Conservation (phyloP, 2,888 invertebrate species). For the Netelia virgata region DNA sequence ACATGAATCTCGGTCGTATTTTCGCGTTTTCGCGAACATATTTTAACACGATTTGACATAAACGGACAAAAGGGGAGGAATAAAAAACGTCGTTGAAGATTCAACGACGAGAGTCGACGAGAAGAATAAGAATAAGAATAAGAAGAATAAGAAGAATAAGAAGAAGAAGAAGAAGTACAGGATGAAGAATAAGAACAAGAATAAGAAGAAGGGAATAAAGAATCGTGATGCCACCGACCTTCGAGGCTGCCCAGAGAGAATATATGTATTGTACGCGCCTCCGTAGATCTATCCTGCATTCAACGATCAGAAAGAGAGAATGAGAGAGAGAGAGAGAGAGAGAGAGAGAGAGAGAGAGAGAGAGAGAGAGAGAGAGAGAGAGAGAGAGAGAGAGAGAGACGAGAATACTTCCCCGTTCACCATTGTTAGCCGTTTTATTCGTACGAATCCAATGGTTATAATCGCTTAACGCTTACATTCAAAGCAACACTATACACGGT, state of each 20-base stretch:
- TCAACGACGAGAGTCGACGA: conserved; percentile 60
- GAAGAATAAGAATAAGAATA: conserved; percentile 51
- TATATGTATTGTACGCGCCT: conserved; percentile 51
- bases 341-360: conserved; percentile 33
- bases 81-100: conserved; percentile 31
- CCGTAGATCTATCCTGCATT: conserved; percentile 59
- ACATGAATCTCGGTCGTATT: conserved; percentile 38
- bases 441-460: conserved; percentile 80
- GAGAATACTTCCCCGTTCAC: conserved; percentile 59
- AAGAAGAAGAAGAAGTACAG: conserved; percentile 12
- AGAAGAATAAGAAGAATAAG: conserved; percentile 34
- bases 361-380: background rate
- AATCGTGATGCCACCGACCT: conserved; percentile 62
- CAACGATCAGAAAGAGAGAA: conserved; percentile 38
- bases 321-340: background rate
- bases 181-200: conserved; percentile 38
- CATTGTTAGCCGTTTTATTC: conserved; percentile 82
- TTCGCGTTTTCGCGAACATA: conserved; percentile 35
- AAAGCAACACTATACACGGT: conserved; percentile 56
- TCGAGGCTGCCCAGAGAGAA: conserved; percentile 37
- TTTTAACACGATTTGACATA: conserved; percentile 51
- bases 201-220: conserved; percentile 66
- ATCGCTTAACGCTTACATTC: conserved; percentile 82
- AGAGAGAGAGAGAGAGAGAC: conserved; percentile 30
- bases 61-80: conserved; percentile 28